These are phyloP conservation scores for Keiferia lycopersicella DNA, from an alignment of 2,888 invertebrate species.

Conservation along the genomic window DNA sequence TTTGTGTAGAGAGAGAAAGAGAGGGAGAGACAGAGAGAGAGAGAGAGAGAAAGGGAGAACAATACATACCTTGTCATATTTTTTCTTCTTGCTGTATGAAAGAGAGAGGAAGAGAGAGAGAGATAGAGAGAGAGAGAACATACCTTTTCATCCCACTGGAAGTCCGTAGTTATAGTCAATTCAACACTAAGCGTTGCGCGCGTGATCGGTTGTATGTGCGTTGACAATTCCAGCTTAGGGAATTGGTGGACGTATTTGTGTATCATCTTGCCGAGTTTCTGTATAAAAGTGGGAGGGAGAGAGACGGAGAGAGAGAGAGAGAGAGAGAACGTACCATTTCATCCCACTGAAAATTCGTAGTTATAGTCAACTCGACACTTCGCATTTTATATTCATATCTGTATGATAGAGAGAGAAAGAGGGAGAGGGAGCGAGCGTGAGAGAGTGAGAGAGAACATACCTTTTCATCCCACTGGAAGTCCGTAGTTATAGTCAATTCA, in stretches of 20 bases:
- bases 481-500: conserved; percentile 98
- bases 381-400: conserved; percentile 55
- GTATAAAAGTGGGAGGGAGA: too few species aligned
- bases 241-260: conserved; percentile 98
- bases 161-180: conserved; percentile 98
- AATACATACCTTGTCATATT: conserved; percentile 87
- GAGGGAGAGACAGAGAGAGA: too few species aligned
- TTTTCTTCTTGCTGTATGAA: too few species aligned
- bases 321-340: conserved; percentile 84
- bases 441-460: too few species aligned
- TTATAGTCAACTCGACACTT: conserved; percentile 97
- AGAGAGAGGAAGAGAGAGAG: too few species aligned
- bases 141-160: conserved; percentile 97
- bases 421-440: too few species aligned
- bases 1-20: too few species aligned
- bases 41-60: conserved; percentile 82
- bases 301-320: conserved; percentile 88
- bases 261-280: conserved; percentile 95
- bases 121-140: too few species aligned
- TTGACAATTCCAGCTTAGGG: conserved; percentile 96
- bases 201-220: conserved; percentile 99
- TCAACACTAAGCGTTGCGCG: conserved; percentile 65
- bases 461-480: conserved; percentile 99
- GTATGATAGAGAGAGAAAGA: too few species aligned
- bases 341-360: conserved; percentile 99